Percentiles rank a stretch among this genome's conserved stretches.
Conservation (phyloP, 2,888 invertebrate genomes). For the Villa cingulata region DNA sequence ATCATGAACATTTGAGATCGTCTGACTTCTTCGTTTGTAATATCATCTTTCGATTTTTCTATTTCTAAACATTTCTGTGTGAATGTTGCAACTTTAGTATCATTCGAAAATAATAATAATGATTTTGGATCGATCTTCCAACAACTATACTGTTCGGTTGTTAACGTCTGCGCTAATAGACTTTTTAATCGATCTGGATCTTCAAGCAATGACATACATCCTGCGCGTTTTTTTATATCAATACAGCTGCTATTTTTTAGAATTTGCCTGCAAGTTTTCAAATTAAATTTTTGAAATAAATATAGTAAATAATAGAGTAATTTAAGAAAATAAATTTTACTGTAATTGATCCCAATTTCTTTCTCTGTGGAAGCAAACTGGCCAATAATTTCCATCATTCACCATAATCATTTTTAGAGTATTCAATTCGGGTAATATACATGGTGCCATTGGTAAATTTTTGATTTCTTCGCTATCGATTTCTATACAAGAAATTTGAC, state of each 20-base stretch:
- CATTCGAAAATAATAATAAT: constrained; percentile 61
- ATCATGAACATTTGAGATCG: constrained; percentile 49
- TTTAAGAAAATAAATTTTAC: constrained; percentile 36
- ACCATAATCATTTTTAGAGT: constrained; percentile 61
- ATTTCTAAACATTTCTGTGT: constrained; percentile 49
- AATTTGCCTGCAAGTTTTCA: constrained; percentile 40
- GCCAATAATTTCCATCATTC: constrained; percentile 81
- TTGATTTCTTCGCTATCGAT: constrained; percentile 40
- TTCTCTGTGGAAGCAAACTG: constrained; percentile 64
- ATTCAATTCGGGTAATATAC: constrained; percentile 69
- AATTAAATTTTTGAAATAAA: background rate
- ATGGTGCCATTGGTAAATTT: constrained; percentile 56
- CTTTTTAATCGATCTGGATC: constrained; percentile 72
- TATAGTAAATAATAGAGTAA: background rate
- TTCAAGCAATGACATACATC: constrained; percentile 72
- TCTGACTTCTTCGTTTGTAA: constrained; percentile 36
- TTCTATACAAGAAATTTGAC: constrained; percentile 49
- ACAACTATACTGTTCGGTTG: constrained; percentile 44
- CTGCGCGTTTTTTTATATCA: constrained; percentile 79
- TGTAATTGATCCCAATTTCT: constrained; percentile 73
- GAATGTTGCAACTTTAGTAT: constrained; percentile 55
- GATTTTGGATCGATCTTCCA: constrained; percentile 43
- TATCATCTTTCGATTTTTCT: constrained; percentile 22
- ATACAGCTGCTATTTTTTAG: constrained; percentile 55
- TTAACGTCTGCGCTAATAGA: constrained; percentile 64